Base-by-base conservation (phyloP, 1,140 invertebrate genomes). In the Hirudo medicinalis region DNA sequence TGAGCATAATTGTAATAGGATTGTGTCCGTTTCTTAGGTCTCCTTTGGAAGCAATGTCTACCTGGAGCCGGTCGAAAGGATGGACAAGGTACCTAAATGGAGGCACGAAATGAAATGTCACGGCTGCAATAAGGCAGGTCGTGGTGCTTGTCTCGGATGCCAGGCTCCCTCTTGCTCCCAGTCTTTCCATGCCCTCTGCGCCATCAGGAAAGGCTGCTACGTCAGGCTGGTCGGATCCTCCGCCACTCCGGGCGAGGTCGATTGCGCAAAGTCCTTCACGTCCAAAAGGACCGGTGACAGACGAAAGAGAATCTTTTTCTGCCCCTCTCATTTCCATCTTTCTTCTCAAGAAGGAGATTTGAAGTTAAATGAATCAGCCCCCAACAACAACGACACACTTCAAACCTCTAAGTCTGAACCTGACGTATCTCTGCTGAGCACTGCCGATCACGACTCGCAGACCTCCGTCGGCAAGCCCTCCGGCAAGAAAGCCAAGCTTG, bases 71-170 rank as follows among this genome's bases (percentile, higher is more conserved):
- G 93, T 98, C 76, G 87, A 97, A 83, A 94, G 92, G 71, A 92
- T 98, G 75, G 90, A 93, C 79, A 92, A 91, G 75, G 97, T 98
- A 77, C 93, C 94, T 3, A 85, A 91, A 20, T 94, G 94, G 32
- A 19, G 49, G 55, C 32, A 92, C 91, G 92, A 91, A 77, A 84
- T 98, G 0, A 89, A 89, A 2, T 99, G 96, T 79, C 96, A 92
- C 78, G 90, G 98, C 69, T 99, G 95, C 81, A 97, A 97, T 80
- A 90, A 94, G 79, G 87, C 91, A 74, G 89, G 90, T 60, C 88
- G 89, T 0, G 96, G 96, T 0, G 94, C 94, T 3, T 99, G 95
- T 78, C 97, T 99, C 75, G 95, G 98, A 82, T 99, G 96, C 81
- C 92, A 97, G 78, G 91, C 93, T 77, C 97, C 96, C 78, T 89